Percentiles rank a stretch among this genome's conserved stretches.
phyloP scores from a whole-genome alignment of 2,797 vertebrate species.

The Kryptolebias ocellatus region DNA sequence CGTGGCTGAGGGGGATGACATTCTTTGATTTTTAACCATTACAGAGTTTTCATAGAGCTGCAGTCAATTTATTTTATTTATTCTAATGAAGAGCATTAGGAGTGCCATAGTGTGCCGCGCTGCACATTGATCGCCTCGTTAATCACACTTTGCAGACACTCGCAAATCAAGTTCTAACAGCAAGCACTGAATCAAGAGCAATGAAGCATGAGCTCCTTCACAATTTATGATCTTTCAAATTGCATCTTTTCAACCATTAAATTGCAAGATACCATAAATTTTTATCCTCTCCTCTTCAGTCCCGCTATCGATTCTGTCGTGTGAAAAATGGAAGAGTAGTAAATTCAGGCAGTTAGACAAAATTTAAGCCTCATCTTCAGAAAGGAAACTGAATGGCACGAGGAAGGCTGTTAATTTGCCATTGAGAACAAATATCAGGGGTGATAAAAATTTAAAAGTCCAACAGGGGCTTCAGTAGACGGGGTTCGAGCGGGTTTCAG shows the following conservation, averaged over 20 bases:
- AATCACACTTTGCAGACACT: constrained; percentile 99
- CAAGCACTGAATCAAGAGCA: constrained; percentile 99
- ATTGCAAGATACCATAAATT: constrained; percentile 99
- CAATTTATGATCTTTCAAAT: constrained; percentile 99
- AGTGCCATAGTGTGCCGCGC: constrained; percentile 95
- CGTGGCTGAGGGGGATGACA: constrained; percentile 90
- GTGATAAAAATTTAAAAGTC: constrained; percentile 96
- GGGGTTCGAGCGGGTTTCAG: constrained; percentile 80
- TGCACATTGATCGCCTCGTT: constrained; percentile 99
- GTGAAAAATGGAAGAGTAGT: constrained; percentile 99
- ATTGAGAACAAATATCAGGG: constrained; percentile 99
- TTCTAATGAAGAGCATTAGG: constrained; percentile 99
- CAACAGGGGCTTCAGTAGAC: constrained; percentile 90
- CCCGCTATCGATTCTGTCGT: constrained; percentile 99
- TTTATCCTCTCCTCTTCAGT: constrained; percentile 99
- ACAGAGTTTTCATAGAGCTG: constrained; percentile 99
- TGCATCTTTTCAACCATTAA: constrained; percentile 99
- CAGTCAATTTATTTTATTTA: constrained; percentile 99
- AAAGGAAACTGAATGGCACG: constrained; percentile 94
- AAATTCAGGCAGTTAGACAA: constrained; percentile 97
- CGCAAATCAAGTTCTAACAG: constrained; percentile 99
- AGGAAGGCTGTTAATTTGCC: constrained; percentile 97
- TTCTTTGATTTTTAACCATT: constrained; percentile 99
- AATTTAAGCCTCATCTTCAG: constrained; percentile 96
- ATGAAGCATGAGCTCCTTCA: constrained; percentile 99